phyloP scores from a whole-genome alignment of 1,140 invertebrate species.

The Calosoma granatense region DNA sequence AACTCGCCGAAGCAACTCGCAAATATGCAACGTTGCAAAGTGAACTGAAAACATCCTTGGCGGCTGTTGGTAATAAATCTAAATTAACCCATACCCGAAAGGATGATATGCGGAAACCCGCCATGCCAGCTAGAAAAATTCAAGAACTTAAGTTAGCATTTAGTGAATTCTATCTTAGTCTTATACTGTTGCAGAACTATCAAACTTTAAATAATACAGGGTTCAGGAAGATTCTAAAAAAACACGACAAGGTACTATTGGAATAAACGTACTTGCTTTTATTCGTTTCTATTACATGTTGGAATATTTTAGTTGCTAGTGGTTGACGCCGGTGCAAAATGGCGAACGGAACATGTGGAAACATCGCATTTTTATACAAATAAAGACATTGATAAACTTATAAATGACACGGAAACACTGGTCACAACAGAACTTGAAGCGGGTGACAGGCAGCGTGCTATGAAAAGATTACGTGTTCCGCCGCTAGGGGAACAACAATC shows the following conservation, averaged over 20 bases:
- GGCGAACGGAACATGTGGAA: slow-evolving; percentile 73
- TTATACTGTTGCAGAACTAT: slow-evolving; percentile 67
- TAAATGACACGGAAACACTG: slow-evolving; percentile 68
- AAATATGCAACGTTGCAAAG: slow-evolving; percentile 66
- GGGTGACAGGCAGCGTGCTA: slow-evolving; percentile 73
- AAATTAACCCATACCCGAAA: slow-evolving; percentile 27
- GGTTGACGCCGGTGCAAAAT: slow-evolving; percentile 51
- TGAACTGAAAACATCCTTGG: slow-evolving; percentile 51
- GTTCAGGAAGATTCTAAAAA: slow-evolving; percentile 88
- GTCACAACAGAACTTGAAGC: slow-evolving; percentile 77
- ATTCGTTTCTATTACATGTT: not conserved
- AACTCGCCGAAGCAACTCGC: slow-evolving; percentile 74
- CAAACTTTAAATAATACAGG: slow-evolving; percentile 84
- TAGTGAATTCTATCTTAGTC: slow-evolving; percentile 82
- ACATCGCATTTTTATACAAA: slow-evolving; percentile 74
- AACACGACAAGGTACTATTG: slow-evolving; percentile 90
- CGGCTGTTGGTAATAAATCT: slow-evolving; percentile 33
- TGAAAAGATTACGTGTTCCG: slow-evolving; percentile 79
- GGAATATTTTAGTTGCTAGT: slow-evolving; percentile 44
- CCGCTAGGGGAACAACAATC: slow-evolving; percentile 74
- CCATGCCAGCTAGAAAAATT: slow-evolving; percentile 51
- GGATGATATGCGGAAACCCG: slow-evolving; percentile 35
- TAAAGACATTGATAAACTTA: slow-evolving; percentile 79
- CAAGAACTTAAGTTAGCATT: slow-evolving; percentile 85
- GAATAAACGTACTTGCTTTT: slow-evolving; percentile 16